Conservation (phyloP, 2,888 invertebrate species). For the Mystacides longicornis region DNA sequence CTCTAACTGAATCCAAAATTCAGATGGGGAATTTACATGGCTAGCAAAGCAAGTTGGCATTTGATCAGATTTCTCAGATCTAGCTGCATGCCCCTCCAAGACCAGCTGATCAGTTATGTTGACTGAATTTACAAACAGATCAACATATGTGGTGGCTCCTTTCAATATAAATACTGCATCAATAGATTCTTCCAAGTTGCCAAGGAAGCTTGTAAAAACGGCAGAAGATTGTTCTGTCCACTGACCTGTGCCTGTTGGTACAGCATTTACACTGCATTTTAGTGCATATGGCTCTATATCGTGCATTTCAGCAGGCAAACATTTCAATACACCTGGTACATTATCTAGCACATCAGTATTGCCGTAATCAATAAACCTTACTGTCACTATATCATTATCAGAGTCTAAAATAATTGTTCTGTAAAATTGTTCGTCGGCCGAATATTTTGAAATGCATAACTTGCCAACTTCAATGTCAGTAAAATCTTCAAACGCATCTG, state of each 20-base stretch:
- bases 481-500: slow-evolving; percentile 45
- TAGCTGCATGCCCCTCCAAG: slow-evolving; percentile 50
- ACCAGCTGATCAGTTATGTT: slow-evolving; percentile 57
- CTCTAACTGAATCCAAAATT: slow-evolving; percentile 75
- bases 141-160: slow-evolving; percentile 55
- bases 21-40: slow-evolving; percentile 63
- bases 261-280: slow-evolving; percentile 60
- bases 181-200: slow-evolving; percentile 44
- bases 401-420: slow-evolving; percentile 81
- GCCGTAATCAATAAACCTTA: slow-evolving; percentile 72
- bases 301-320: slow-evolving; percentile 52
- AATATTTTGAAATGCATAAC: slow-evolving; percentile 70
- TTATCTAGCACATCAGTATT: slow-evolving; percentile 69
- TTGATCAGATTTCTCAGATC: slow-evolving; percentile 46
- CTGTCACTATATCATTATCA: slow-evolving; percentile 65
- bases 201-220: slow-evolving; percentile 46
- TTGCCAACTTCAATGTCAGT: slow-evolving; percentile 53
- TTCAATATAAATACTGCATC: slow-evolving; percentile 51
- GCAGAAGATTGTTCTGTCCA: slow-evolving; percentile 60
- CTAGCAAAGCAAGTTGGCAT: slow-evolving; percentile 62
- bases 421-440: slow-evolving; percentile 84
- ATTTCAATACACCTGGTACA: slow-evolving; percentile 51
- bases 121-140: slow-evolving; percentile 53
- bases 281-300: slow-evolving; percentile 50
- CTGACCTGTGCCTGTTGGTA: slow-evolving; percentile 54